Percentiles rank a stretch among this genome's conserved stretches.
Conservation (phyloP, 2,797 vertebrate species). For the Danio choprae region DNA sequence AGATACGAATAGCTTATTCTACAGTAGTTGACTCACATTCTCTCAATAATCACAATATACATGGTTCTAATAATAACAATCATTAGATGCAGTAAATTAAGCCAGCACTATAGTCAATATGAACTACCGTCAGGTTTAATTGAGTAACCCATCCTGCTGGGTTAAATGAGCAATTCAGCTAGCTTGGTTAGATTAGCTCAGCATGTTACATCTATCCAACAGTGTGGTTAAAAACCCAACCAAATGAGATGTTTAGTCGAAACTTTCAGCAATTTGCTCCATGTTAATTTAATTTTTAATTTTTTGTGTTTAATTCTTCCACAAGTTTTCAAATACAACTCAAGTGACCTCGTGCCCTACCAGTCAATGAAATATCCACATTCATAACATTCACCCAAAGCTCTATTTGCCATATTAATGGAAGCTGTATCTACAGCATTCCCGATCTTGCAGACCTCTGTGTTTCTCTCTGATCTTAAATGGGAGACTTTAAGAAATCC, state of each 20-base stretch:
- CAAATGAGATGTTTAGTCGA: not conserved
- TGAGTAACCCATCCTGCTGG: not conserved
- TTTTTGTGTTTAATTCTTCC: not conserved
- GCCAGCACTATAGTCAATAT: not conserved
- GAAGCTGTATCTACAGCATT: slow-evolving; percentile 14
- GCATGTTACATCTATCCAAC: not conserved
- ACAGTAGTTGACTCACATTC: not conserved
- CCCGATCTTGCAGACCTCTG: slow-evolving; percentile 10
- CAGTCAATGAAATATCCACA: not conserved
- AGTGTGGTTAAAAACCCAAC: not conserved
- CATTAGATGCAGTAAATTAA: not conserved
- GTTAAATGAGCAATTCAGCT: slow-evolving; percentile 3
- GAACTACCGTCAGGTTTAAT: not conserved
- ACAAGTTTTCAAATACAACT: not conserved
- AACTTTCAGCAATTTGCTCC: not conserved
- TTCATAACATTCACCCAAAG: slow-evolving; percentile 12
- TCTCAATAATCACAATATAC: not conserved
- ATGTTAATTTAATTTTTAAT: not conserved
- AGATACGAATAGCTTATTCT: not conserved
- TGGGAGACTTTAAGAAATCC: slow-evolving; percentile 18
- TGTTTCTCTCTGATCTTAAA: slow-evolving; percentile 29
- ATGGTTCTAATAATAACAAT: not conserved
- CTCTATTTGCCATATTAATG: slow-evolving; percentile 2
- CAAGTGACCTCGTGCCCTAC: not conserved
- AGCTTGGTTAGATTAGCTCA: not conserved